Conservation (phyloP, 2,797 vertebrate species). For the Falco columbarius region DNA sequence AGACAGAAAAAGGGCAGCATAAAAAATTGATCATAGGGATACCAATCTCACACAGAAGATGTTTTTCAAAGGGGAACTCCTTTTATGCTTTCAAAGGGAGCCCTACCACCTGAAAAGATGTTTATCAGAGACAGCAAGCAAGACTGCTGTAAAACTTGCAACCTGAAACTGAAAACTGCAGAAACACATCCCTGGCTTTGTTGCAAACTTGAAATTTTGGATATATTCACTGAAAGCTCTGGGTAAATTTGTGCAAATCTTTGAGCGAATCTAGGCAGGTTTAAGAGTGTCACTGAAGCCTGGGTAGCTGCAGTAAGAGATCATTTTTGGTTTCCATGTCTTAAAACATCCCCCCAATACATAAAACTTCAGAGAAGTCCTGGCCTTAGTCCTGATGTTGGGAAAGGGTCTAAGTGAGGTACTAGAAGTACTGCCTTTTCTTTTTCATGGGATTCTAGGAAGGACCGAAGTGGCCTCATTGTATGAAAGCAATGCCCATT, state of each 20-base stretch:
- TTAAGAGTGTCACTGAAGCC: not conserved
- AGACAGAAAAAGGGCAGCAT: constrained; percentile 64
- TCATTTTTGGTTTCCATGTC: not conserved
- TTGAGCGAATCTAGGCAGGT: not conserved
- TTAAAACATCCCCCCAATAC: not conserved
- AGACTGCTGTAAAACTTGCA: not conserved
- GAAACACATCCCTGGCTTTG: not conserved
- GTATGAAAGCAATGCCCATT: not conserved
- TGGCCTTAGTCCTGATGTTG: not conserved
- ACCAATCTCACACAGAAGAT: not conserved
- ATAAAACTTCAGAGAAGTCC: not conserved
- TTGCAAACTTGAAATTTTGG: not conserved
- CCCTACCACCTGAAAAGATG: not conserved
- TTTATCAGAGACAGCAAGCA: not conserved
- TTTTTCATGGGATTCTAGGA: not conserved
- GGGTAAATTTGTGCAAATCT: not conserved
- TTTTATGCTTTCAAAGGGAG: constrained; percentile 54
- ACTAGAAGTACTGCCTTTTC: not conserved
- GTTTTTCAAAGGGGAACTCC: constrained; percentile 37
- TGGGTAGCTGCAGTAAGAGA: not conserved
- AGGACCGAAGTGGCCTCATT: not conserved
- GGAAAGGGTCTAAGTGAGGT: not conserved
- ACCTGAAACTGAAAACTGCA: not conserved
- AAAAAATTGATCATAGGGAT: constrained; percentile 73
- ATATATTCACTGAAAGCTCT: not conserved